Evolutionary conservation across 2,113 vertebrate genomes (phyloP).

Genomic region (Mastomys natalensis): DNA sequence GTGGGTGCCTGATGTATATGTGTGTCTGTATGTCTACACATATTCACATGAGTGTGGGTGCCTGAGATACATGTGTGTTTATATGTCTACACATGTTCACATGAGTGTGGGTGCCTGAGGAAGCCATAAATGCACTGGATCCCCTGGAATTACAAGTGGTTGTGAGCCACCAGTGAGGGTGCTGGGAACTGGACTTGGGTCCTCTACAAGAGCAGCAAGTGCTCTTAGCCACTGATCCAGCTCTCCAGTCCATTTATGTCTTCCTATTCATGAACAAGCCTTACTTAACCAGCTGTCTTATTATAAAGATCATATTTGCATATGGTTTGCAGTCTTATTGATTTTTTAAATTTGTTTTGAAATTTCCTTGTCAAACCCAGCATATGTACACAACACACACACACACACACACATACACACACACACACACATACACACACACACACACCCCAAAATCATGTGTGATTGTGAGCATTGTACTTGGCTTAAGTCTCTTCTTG

Average conservation of each 20-base stretch:
- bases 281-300: background rate
- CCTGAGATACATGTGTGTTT: too few species aligned
- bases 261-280: background rate
- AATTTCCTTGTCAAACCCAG: background rate
- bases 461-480: rapidly evolving
- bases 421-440: background rate
- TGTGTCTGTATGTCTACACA: too few species aligned
- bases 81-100: too few species aligned
- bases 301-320: background rate
- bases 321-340: background rate
- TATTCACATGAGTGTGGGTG: too few species aligned
- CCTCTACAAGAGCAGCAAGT: background rate
- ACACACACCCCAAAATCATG: background rate
- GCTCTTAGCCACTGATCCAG: background rate
- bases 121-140: background rate
- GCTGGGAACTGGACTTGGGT: background rate
- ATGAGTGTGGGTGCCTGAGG: background rate
- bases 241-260: background rate
- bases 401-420: background rate
- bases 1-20: too few species aligned
- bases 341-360: background rate
- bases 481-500: too few species aligned
- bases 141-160: background rate
- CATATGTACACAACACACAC: background rate
- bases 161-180: background rate